Percentiles rank a stretch among this genome's conserved stretches.
Evolutionary conservation across 1,140 invertebrate genomes (phyloP).

Genomic region (Steinernema khuongi): DNA sequence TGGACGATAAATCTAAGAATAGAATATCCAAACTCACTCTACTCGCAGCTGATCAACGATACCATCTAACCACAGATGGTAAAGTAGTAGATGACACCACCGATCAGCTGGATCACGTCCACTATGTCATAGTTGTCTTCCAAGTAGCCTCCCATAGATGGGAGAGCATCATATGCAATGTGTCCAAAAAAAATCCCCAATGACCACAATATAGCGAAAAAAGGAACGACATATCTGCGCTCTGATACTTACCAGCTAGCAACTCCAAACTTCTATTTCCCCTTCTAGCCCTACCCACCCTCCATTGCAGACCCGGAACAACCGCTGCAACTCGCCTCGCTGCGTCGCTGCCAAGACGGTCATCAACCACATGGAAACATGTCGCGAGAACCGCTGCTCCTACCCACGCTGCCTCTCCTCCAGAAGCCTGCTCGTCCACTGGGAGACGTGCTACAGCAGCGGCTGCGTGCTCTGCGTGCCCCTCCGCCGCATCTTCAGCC

Average conservation of each 20-base stretch:
- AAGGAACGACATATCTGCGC: neutral
- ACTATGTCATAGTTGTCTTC: too few relatives aligned
- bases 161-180: too few relatives aligned
- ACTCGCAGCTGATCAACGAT: too few relatives aligned
- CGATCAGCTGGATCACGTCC: too few relatives aligned
- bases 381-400: neutral
- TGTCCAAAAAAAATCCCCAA: too few relatives aligned
- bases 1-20: too few relatives aligned
- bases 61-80: too few relatives aligned
- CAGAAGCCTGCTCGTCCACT: neutral
- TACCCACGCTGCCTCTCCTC: neutral
- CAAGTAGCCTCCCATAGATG: too few relatives aligned
- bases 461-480: neutral
- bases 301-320: constrained; percentile 1
- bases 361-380: neutral
- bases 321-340: neutral
- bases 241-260: neutral
- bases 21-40: too few relatives aligned
- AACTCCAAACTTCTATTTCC: neutral
- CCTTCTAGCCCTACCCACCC: too few relatives aligned
- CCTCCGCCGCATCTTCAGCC: neutral
- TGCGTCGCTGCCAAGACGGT: neutral
- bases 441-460: neutral
- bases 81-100: too few relatives aligned
- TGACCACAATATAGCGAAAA: too few relatives aligned